A percentile compares a stretch with the other conserved stretches of the same genome.
Conservation (phyloP, 2,113 vertebrate species). For the Gadus chalcogrammus region DNA sequence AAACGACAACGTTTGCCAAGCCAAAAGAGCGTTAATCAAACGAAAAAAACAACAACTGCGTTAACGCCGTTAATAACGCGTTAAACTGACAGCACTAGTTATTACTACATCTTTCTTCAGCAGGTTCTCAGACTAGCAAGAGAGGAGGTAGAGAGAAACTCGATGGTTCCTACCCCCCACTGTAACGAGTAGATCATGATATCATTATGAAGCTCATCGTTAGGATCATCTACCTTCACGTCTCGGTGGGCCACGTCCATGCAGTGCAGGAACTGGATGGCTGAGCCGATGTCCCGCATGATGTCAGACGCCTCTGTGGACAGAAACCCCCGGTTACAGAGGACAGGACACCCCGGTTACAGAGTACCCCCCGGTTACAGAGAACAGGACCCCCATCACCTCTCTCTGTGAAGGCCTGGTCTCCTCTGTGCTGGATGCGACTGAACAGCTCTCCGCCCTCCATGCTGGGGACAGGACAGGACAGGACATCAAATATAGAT, state of each 20-base stretch:
- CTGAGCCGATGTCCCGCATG: conserved; percentile 87
- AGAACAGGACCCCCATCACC: conserved; percentile 1
- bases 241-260: conserved; percentile 91
- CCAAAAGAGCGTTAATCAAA: too few relatives aligned
- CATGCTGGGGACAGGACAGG: conserved; percentile 51
- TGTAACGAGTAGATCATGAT: neutral
- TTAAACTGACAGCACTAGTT: too few relatives aligned
- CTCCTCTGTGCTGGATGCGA: conserved; percentile 65
- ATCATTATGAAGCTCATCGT: neutral
- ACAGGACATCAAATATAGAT: too few relatives aligned
- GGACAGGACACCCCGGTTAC: too few relatives aligned
- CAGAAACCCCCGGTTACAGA: neutral
- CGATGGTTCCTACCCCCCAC: neutral
- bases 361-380: too few relatives aligned
- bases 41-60: too few relatives aligned
- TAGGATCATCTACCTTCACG: conserved; percentile 79
- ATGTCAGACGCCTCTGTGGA: conserved; percentile 87
- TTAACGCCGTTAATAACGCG: too few relatives aligned
- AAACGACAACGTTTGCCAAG: too few relatives aligned
- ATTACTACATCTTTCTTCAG: too few relatives aligned
- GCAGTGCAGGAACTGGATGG: conserved; percentile 85
- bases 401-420: conserved; percentile 71
- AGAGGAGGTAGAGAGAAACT: neutral
- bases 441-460: conserved; percentile 70
- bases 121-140: too few relatives aligned